phyloP scores from a whole-genome alignment of 2,888 invertebrate genomes.

The Coelinius sp. region DNA sequence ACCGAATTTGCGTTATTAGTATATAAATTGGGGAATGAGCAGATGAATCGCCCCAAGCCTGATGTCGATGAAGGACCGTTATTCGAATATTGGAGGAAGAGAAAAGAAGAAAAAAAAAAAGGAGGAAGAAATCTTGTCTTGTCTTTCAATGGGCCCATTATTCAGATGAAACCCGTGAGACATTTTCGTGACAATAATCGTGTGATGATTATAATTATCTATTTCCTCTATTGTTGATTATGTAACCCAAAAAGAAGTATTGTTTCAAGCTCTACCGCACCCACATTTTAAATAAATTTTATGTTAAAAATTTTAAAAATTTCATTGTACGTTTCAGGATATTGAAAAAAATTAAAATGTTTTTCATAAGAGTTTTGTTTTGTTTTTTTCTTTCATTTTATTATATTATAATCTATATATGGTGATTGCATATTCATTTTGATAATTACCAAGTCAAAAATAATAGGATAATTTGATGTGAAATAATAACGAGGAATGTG shows the following conservation, averaged over 20 bases:
- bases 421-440: neutral
- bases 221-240: neutral
- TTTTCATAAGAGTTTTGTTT: neutral
- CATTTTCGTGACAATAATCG: neutral
- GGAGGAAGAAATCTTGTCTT: neutral
- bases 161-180: slow-evolving; percentile 4
- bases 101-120: slow-evolving; percentile 18
- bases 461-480: neutral
- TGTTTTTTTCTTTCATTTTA: neutral
- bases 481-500: neutral
- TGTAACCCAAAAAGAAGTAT: neutral
- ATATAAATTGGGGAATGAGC: slow-evolving; percentile 32
- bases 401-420: neutral
- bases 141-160: neutral
- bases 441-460: neutral
- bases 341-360: neutral
- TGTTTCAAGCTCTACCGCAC: too few species aligned
- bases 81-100: slow-evolving; percentile 17
- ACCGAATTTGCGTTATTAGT: slow-evolving; percentile 31
- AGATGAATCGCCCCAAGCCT: slow-evolving; percentile 30
- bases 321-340: neutral
- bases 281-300: neutral
- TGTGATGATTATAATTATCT: neutral
- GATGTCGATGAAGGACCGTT: slow-evolving; percentile 24
- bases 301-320: neutral